A percentile compares a stretch with the other conserved stretches of the same genome.
phyloP scores from a whole-genome alignment of 2,888 invertebrate species.

The Lissocephala sabroskyi region DNA sequence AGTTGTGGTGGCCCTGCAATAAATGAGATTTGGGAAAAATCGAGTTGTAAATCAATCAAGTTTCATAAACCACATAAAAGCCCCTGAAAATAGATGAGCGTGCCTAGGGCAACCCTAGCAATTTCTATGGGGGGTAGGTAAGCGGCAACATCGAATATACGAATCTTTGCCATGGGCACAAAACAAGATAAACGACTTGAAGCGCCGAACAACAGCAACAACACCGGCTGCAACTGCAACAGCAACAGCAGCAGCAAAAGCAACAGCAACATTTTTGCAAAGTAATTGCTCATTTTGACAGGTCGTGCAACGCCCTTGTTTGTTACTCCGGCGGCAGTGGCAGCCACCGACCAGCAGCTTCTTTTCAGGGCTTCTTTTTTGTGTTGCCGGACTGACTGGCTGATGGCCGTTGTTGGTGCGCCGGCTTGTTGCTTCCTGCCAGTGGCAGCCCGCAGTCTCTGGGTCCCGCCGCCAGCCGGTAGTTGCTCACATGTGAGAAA shows the following conservation, averaged over 20 bases:
- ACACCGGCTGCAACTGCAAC: too few relatives aligned
- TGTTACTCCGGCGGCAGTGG: slow-evolving; percentile 26
- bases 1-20: too few relatives aligned
- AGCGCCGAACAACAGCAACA: too few relatives aligned
- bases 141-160: too few relatives aligned
- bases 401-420: slow-evolving; percentile 13
- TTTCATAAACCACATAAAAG: too few relatives aligned
- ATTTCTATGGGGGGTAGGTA: neutral
- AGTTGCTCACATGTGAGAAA: slow-evolving; percentile 52
- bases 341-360: slow-evolving; percentile 14
- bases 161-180: too few relatives aligned
- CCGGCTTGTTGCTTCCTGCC: slow-evolving; percentile 58
- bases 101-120: too few relatives aligned
- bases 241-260: too few relatives aligned
- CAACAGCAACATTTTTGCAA: slow-evolving; percentile 59
- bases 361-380: slow-evolving; percentile 24
- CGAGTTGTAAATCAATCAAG: neutral
- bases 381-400: too few relatives aligned
- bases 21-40: neutral
- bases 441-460: slow-evolving; percentile 10
- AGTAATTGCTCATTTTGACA: slow-evolving; percentile 65
- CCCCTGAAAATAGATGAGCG: neutral
- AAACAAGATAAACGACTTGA: slow-evolving; percentile 48
- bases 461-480: slow-evolving; percentile 2
- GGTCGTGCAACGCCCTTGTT: slow-evolving; percentile 63